A percentile compares a stretch with the other conserved stretches of the same genome.
These are phyloP conservation scores for Athalia cordata DNA, from an alignment of 2,888 invertebrate genomes.

Conservation along the genomic window DNA sequence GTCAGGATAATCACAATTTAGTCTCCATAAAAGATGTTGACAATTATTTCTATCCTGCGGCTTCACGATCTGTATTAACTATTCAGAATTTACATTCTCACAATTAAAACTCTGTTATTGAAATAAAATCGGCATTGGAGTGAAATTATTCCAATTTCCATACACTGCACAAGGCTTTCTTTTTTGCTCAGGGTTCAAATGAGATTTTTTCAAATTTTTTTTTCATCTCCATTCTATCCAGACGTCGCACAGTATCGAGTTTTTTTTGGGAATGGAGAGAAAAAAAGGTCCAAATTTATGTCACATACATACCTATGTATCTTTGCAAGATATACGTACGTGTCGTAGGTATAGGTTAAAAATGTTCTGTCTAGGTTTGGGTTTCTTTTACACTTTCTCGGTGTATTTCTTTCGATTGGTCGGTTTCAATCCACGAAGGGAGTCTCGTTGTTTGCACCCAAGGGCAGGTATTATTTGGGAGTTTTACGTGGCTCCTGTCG, in stretches of 20 bases:
- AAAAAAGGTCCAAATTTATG: no score
- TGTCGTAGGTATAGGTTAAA: no score
- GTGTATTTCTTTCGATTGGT: constrained; percentile 36
- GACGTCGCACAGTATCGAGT: no score
- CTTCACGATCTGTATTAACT: not conserved
- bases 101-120: constrained; percentile 25
- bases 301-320: no score
- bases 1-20: constrained; percentile 13
- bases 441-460: constrained; percentile 30
- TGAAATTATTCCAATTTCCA: no score
- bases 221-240: no score
- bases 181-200: no score
- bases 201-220: no score
- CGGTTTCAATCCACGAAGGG: constrained; percentile 17
- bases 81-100: constrained; percentile 23
- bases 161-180: no score
- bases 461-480: constrained; percentile 28
- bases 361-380: not conserved
- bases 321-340: no score
- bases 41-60: not conserved
- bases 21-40: not conserved
- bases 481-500: constrained; percentile 23
- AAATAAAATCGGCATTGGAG: not conserved
- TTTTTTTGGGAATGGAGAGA: no score
- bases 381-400: constrained; percentile 23